Evolutionary conservation across 2,888 invertebrate species (phyloP), one percentile per base, ranked within the genome.

Genomic region (Scaptomyza caliginosa): DNA sequence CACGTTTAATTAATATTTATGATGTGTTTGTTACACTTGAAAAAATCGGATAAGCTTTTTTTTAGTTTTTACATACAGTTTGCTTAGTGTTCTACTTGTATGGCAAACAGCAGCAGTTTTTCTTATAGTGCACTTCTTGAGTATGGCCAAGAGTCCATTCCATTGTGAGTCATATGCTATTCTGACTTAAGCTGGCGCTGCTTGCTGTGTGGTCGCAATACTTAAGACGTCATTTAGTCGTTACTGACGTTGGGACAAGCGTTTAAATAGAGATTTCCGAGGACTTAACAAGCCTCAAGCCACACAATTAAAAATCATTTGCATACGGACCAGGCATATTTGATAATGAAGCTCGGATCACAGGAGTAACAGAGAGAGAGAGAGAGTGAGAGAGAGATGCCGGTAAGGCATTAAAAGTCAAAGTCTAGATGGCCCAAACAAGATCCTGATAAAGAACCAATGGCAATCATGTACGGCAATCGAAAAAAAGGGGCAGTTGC

Each of bases 361-460:
- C 1, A 13, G 13, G 6, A 13, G 26, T 10, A 11, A 1, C 8
- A 1, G 8, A 10, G 26, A 10, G 8, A 10, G 28, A 28, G 28
- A 28, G 28, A 11, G 10, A 11, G 32, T 13, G 13, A 13, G 13
- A n/a, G 76, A 36, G 16, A 21, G 26, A 73, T 56, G 56, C 65
- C 76, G 68, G 66, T 19, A 34, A 51, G 60, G 58, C 79, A 82
- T 68, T 77, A 52, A 74, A 64, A 70, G 63, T 70, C 71, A 88
- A 83, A 82, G 74, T 46, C 65, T 70, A 85, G 81, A 87, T 81
- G 88, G 80, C 86, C 81, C 64, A 72, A 82, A 82, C 81, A 70
- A 86, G 88, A 84, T 88, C 74, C 86, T 80, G 83, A 83, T 88
- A 83, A 86, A 66, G 74, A 80, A 65, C 74, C 82, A 86, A 82